These are phyloP conservation scores for Alviniconcha strummeri DNA, from an alignment of 2,888 invertebrate genomes.

Conservation along the genomic window DNA sequence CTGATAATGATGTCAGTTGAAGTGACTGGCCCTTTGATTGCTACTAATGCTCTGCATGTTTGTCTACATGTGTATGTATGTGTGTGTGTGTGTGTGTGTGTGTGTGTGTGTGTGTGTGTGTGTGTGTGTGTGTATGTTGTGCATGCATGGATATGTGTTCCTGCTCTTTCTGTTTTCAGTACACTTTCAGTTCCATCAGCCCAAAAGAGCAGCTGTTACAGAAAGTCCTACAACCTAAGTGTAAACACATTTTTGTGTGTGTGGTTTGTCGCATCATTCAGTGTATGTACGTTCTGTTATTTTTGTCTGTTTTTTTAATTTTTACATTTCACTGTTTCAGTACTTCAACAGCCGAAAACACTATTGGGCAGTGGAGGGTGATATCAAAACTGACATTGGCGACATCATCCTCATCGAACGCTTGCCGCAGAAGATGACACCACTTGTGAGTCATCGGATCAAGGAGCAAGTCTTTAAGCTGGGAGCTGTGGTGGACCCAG, in stretches of 20 bases:
- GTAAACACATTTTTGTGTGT: too few species aligned
- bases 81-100: not conserved
- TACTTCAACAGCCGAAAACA: slow-evolving; percentile 56
- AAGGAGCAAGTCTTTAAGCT: slow-evolving; percentile 56
- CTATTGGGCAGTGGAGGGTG: slow-evolving; percentile 54
- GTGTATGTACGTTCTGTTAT: too few species aligned
- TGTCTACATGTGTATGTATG: not conserved
- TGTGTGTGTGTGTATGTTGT: not conserved
- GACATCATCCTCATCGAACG: slow-evolving; percentile 52
- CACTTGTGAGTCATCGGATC: slow-evolving; percentile 51
- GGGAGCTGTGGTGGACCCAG: slow-evolving; percentile 62
- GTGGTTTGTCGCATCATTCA: too few species aligned
- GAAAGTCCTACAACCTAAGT: too few species aligned
- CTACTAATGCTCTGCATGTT: too few species aligned
- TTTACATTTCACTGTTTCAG: slow-evolving; percentile 46
- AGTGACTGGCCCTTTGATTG: too few species aligned
- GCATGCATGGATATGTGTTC: not conserved
- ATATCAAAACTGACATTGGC: slow-evolving; percentile 39
- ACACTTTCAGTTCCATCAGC: too few species aligned
- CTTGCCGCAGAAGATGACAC: slow-evolving; percentile 43
- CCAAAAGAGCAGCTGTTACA: too few species aligned
- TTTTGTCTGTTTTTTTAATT: too few species aligned
- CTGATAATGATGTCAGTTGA: too few species aligned
- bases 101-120: not conserved
- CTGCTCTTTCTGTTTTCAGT: too few species aligned